These are phyloP conservation scores for Phodopus roborovskii DNA, from an alignment of 2,113 vertebrate species.

Conservation along the genomic window DNA sequence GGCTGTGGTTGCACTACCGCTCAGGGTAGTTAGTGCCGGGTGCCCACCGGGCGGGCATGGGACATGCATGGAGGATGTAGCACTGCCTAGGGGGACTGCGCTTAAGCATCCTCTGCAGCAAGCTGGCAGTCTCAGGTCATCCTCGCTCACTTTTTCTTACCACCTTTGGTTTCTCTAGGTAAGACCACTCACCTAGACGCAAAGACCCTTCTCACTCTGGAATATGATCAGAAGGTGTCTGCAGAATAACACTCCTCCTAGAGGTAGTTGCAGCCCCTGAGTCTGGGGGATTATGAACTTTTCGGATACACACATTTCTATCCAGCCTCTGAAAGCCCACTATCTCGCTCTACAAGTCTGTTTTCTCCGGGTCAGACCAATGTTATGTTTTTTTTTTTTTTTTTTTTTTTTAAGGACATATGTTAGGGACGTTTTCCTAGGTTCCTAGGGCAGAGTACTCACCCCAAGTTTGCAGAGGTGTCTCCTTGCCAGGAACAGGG, in stretches of 20 bases:
- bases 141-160: not conserved
- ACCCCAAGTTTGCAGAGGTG: not conserved
- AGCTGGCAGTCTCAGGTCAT: not conserved
- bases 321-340: not conserved
- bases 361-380: not conserved
- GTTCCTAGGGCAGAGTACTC: not conserved
- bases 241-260: not conserved
- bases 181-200: too few relatives aligned
- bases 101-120: not conserved
- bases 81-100: not conserved
- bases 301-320: not conserved
- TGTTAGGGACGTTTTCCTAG: not conserved
- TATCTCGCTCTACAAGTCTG: accelerated
- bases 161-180: not conserved
- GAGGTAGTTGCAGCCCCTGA: not conserved
- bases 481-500: not conserved
- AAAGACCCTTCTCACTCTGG: not conserved
- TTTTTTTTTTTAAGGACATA: not conserved
- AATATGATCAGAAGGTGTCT: not conserved
- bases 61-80: too few relatives aligned
- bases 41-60: not conserved
- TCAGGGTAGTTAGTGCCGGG: not conserved
- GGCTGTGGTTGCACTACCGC: not conserved
- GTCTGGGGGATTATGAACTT: not conserved
- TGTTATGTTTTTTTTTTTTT: too few relatives aligned